Conservation (phyloP, 2,797 vertebrate genomes). For the Diplodus sargus region DNA sequence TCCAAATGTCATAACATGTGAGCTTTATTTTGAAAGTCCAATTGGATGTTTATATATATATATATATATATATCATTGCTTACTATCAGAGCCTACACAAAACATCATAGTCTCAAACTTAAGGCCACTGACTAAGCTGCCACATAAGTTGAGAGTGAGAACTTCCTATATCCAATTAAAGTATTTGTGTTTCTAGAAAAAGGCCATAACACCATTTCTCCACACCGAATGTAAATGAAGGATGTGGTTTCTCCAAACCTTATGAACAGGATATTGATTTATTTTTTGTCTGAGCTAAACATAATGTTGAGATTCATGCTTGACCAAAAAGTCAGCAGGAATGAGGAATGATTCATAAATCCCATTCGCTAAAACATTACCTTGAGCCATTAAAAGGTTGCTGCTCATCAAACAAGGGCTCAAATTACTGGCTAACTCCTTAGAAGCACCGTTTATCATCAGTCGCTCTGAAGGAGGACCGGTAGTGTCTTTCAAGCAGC, state of each 20-base stretch:
- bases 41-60: too few relatives aligned
- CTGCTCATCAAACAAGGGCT: slow-evolving; percentile 21
- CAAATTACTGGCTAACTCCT: slow-evolving; percentile 3
- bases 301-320: not conserved
- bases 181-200: not conserved
- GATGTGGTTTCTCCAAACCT: not conserved
- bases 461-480: not conserved
- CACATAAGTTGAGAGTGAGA: too few relatives aligned
- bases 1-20: too few relatives aligned
- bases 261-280: not conserved
- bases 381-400: slow-evolving; percentile 3
- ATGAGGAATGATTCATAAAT: not conserved
- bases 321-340: not conserved
- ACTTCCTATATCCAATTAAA: not conserved
- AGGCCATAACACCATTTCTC: not conserved
- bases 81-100: too few relatives aligned
- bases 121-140: too few relatives aligned
- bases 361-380: slow-evolving; percentile 18
- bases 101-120: too few relatives aligned
- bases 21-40: too few relatives aligned
- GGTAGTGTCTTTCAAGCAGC: slow-evolving; percentile 27
- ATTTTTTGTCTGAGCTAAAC: not conserved
- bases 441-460: slow-evolving; percentile 15
- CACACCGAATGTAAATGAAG: not conserved
- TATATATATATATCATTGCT: too few relatives aligned